Evolutionary conservation across 1,140 invertebrate species (phyloP).

Genomic region (Piezodorus guildinii): DNA sequence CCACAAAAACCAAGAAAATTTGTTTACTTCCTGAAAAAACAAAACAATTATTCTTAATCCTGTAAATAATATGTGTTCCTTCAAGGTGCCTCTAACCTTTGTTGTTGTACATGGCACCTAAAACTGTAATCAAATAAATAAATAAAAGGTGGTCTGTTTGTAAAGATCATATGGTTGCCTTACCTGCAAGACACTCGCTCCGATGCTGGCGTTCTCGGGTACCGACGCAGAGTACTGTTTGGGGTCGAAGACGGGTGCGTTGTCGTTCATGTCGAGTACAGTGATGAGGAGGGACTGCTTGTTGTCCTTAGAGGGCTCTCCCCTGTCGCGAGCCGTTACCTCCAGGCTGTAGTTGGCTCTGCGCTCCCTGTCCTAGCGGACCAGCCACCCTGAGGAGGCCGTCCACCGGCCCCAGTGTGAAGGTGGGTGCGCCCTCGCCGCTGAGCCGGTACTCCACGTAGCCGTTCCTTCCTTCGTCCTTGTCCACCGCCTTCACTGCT

Average conservation of each 20-base stretch:
- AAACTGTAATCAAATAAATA: too few species aligned
- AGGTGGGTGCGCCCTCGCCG: constrained; percentile 45
- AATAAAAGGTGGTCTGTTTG: too few species aligned
- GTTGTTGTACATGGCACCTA: too few species aligned
- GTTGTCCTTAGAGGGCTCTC: constrained; percentile 65
- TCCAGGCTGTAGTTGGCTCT: constrained; percentile 66
- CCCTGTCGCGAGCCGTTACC: constrained; percentile 76
- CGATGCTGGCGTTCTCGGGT: constrained; percentile 86
- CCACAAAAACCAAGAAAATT: too few species aligned
- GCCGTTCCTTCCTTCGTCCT: constrained; percentile 86
- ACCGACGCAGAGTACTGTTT: constrained; percentile 76
- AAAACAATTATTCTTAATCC: too few species aligned
- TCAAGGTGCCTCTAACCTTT: too few species aligned
- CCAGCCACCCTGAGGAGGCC: constrained; percentile 72
- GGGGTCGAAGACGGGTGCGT: constrained; percentile 80
- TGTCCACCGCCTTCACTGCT: constrained; percentile 80
- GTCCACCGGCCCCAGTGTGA: constrained; percentile 76
- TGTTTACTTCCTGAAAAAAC: too few species aligned
- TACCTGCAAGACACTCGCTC: constrained; percentile 76
- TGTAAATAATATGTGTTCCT: too few species aligned
- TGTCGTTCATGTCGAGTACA: constrained; percentile 87
- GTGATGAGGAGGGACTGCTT: constrained; percentile 56
- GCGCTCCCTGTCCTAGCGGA: constrained; percentile 71
- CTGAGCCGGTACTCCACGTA: constrained; percentile 77
- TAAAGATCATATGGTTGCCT: constrained; percentile 2